Base-by-base conservation (phyloP, 2,888 invertebrate species). In the Amiota mariae region DNA sequence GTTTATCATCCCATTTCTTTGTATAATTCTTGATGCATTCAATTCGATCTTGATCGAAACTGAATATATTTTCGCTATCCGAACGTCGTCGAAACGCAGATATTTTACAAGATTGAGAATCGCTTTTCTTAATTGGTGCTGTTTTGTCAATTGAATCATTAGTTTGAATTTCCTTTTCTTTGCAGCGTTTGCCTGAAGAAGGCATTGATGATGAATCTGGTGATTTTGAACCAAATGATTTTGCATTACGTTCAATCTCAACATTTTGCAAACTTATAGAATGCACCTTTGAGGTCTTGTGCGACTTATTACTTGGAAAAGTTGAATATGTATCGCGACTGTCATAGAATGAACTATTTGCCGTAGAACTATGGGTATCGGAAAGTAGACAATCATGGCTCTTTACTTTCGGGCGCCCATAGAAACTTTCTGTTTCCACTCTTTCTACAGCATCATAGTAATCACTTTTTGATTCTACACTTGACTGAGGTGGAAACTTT, bases 1-100 rank as follows among this genome's bases (percentile, higher is more conserved):
- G 79, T 11, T 81, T 80, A 13, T 84, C 85, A n/a, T 88, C 88
- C 82, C 87, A 86, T 72, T 89, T 86, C 11, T 88, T 88, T 2
- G 85, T 85, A 78, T 89, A 91, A 76, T 93, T 93, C 70, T 94
- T 93, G 64, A 94, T 88, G 2, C 94, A 94, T 85, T 94, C 94
- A 75, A 94, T 94, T 83, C 93, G 93, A 78, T 94, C 94, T 86
- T 94, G 94, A 84, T 94, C 94, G 80, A 94, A 94, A 88, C 94
- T 94, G 82, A 94, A 94, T 8, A 94, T 93, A 79, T 94, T 92
- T 76, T 92, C 92, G 75, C 89, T 93, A n/a, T 94, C 94, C 63
- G 94, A 94, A 15, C 94, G 92, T 8, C 94, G 92, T 24, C 93
- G 93, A 81, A 92, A 93, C 0, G 88, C 87, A 0, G 86, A 85